phyloP scores from a whole-genome alignment of 2,113 vertebrate genomes.

The Apodemus speciosus region DNA sequence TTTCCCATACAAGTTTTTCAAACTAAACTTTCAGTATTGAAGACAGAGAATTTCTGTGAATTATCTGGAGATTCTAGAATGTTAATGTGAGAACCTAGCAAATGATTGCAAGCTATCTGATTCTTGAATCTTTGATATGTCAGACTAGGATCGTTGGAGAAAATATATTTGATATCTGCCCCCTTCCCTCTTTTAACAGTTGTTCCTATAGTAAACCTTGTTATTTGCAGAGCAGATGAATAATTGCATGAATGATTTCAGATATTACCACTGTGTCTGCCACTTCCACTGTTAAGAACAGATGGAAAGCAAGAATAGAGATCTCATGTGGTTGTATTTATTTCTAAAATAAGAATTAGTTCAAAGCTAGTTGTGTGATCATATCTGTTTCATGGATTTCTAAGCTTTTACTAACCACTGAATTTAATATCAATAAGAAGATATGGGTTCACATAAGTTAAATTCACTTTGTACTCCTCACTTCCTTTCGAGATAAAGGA shows the following conservation, averaged over 20 bases:
- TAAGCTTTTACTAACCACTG: background rate
- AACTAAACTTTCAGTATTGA: background rate
- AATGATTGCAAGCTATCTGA: conserved; percentile 2
- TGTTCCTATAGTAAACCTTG: background rate
- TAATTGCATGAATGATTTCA: background rate
- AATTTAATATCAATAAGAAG: background rate
- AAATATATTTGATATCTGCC: background rate
- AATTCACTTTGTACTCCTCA: background rate
- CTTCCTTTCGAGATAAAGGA: background rate
- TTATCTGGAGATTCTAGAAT: background rate
- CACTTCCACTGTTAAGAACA: background rate
- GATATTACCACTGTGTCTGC: background rate
- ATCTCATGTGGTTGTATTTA: background rate
- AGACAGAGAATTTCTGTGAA: background rate
- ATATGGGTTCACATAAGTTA: background rate
- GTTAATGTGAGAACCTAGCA: background rate
- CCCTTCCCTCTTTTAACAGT: background rate
- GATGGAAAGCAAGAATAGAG: background rate
- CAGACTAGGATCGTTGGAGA: background rate
- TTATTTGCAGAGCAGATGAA: background rate
- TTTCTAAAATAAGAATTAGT: background rate
- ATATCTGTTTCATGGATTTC: background rate
- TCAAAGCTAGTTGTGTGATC: background rate
- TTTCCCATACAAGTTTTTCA: background rate
- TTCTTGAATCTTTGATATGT: background rate